These are phyloP conservation scores for Sparus aurata DNA, from an alignment of 2,797 vertebrate species.

Conservation along the genomic window DNA sequence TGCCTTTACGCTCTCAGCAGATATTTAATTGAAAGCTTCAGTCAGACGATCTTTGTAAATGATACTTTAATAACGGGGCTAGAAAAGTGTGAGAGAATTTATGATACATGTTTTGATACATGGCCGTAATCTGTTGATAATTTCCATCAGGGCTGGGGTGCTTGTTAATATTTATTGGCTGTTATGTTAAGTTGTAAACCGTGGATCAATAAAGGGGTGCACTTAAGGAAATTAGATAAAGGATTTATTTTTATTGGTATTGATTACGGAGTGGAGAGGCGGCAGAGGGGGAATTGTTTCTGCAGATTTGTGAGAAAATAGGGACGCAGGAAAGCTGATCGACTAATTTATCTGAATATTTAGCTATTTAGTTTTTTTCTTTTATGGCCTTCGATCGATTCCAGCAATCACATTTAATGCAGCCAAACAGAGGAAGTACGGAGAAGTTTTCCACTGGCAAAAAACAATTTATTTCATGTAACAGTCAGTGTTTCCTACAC, in stretches of 20 bases:
- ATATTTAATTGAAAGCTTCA: slow-evolving; percentile 79
- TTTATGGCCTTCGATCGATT: background rate
- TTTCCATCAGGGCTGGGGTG: slow-evolving; percentile 59
- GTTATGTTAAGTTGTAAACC: slow-evolving; percentile 68
- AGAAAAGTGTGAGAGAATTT: slow-evolving; percentile 53
- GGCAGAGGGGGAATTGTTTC: background rate
- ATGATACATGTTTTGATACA: slow-evolving; percentile 64
- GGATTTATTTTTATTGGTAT: slow-evolving; percentile 76
- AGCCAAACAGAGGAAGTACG: background rate
- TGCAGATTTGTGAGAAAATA: slow-evolving; percentile 20
- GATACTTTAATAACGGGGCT: slow-evolving; percentile 69
- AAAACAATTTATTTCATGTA: background rate
- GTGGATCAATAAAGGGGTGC: slow-evolving; percentile 69
- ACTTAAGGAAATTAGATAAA: slow-evolving; percentile 78
- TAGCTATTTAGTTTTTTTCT: background rate
- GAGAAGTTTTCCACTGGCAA: background rate
- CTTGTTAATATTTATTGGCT: slow-evolving; percentile 68
- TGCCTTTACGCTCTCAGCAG: slow-evolving; percentile 60
- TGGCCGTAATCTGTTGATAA: slow-evolving; percentile 64
- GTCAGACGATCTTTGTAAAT: slow-evolving; percentile 71
- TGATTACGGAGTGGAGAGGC: slow-evolving; percentile 52
- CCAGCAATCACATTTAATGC: background rate
- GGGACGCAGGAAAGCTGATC: slow-evolving; percentile 2
- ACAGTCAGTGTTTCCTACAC: background rate
- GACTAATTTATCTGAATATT: background rate